These are phyloP conservation scores for Steinernema carpocapsae DNA, from an alignment of 2,888 invertebrate species.

Conservation along the genomic window DNA sequence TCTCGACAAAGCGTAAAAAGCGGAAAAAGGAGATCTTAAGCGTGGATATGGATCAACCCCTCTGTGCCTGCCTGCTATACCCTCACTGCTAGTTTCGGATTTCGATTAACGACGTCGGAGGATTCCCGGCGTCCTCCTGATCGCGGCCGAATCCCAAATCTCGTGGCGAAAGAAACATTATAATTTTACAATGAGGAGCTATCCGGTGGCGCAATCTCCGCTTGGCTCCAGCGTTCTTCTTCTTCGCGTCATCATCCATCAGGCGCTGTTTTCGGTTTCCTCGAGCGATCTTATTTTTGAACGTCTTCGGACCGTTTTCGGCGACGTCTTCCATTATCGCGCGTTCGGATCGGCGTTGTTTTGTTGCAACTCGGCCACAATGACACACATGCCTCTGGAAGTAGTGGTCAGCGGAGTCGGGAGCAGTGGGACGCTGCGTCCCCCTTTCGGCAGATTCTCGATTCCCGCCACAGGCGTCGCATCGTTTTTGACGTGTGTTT, in stretches of 20 bases:
- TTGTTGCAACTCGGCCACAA: constrained; percentile 29
- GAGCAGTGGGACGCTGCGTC: neutral
- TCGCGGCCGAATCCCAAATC: neutral
- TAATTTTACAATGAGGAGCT: constrained; percentile 4
- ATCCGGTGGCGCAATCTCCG: neutral
- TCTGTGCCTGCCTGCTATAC: neutral
- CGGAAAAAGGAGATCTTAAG: too few relatives aligned
- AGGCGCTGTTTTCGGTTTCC: too few relatives aligned
- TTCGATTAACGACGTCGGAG: neutral
- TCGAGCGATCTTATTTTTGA: too few relatives aligned
- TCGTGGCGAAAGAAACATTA: neutral
- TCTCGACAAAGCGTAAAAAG: neutral
- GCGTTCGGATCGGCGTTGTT: constrained; percentile 26
- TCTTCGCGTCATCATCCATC: too few relatives aligned
- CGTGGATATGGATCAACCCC: neutral
- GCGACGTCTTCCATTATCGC: constrained; percentile 4
- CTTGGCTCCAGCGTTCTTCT: too few relatives aligned
- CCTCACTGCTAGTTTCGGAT: neutral
- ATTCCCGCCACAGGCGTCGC: neutral
- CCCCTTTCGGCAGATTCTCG: constrained; percentile 13
- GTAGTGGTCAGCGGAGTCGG: constrained; percentile 5
- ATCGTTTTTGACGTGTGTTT: constrained; percentile 34
- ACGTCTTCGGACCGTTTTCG: constrained; percentile 6
- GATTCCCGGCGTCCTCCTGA: neutral
- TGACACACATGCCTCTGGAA: neutral